These are phyloP conservation scores for Pelmatolapia mariae DNA, from an alignment of 2,113 vertebrate species.

Conservation along the genomic window DNA sequence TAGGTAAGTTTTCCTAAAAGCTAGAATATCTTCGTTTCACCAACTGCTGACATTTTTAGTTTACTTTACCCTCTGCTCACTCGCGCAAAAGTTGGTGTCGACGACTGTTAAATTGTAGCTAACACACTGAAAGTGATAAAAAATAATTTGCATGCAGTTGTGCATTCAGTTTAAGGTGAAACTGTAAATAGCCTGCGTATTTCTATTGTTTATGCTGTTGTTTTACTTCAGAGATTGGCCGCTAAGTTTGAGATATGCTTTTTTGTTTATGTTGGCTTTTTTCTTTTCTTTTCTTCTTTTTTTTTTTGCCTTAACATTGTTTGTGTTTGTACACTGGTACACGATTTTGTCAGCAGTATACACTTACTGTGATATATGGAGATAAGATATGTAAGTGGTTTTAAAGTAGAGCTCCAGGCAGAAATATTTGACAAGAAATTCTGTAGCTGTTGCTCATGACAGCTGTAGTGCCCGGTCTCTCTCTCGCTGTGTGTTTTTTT, in stretches of 20 bases:
- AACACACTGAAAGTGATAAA: background rate
- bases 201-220: background rate
- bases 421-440: background rate
- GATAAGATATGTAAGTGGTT: background rate
- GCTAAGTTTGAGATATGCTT: background rate
- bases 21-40: background rate
- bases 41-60: background rate
- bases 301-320: background rate
- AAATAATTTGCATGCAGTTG: background rate
- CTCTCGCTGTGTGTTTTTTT: background rate
- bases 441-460: background rate
- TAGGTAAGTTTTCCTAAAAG: background rate
- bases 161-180: background rate
- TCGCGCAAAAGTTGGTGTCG: background rate
- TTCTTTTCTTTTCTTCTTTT: background rate
- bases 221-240: background rate
- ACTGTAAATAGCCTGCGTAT: background rate
- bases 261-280: background rate
- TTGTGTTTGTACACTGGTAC: background rate
- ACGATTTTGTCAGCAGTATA: background rate
- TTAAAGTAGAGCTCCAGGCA: background rate
- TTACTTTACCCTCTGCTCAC: background rate
- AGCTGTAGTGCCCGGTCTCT: background rate
- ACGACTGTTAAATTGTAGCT: background rate
- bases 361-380: background rate